Evolutionary conservation across 2,888 invertebrate genomes (phyloP), one percentile per base, ranked within the genome.

Genomic region (Sesia apiformis): DNA sequence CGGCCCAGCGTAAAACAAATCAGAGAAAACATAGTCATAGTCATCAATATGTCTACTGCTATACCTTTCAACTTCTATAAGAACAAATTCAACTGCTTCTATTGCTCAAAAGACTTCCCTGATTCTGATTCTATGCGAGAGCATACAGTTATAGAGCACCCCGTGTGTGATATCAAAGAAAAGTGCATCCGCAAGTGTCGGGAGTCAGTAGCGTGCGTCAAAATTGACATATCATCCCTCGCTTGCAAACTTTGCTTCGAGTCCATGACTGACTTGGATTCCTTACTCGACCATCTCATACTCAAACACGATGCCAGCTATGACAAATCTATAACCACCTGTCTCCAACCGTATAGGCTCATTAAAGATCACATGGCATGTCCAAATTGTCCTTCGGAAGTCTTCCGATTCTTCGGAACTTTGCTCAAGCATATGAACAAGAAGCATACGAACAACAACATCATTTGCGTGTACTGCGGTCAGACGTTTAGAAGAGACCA

Each of bases 11-110:
- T 89, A 0, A 87, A 88, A 59, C 85, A 84, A 58, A 80, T 89
- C 0, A 62, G 87, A 2, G 80, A 86, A 55, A 89, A 89, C 53
- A 84, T 89, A 7, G 80, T 85, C 0, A 81, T 69, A 5, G 80
- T 89, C 0, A 78, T 89, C 2, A 88, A 85, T 46, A 88, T 88
- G 87, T 89, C 89, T 0, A 89, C 89, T 0, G 88, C 88, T 0
- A 76, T 89, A 65, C 89, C 89, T 4, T 89, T 89, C 57, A 88
- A 84, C 59, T 88, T 88, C 57, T 86, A 81, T 62, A 86, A 87
- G 57, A 89, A 88, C 58, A 88, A 84, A 57, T 89, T 87, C 51
- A 88, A 88, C 42, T 89, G 89, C 52, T 89, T 89, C 58, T 89
- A 83, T 57, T 89, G 89, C 52, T 84, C 85, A 0, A 84, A 86